phyloP scores from a whole-genome alignment of 2,797 vertebrate species.

The Orestias chungarensis region DNA sequence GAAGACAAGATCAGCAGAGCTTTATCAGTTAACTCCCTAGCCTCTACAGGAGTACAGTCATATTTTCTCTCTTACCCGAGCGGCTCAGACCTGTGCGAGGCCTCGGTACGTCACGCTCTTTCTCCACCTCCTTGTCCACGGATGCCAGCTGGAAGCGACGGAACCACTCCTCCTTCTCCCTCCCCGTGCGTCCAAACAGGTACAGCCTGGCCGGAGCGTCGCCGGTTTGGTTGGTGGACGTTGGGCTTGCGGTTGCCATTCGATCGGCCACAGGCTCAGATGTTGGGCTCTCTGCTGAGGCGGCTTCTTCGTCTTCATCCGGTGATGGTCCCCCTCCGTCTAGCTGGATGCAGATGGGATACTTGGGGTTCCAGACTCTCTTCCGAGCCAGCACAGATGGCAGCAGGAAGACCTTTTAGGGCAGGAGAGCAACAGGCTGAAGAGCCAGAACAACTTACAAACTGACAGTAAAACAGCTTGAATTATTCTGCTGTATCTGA shows the following conservation, averaged over 20 bases:
- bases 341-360: constrained; percentile 88
- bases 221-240: constrained; percentile 16
- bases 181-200: constrained; percentile 88
- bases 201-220: constrained; percentile 74
- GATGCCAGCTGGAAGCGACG: constrained; percentile 80
- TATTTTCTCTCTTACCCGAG: constrained; percentile 76
- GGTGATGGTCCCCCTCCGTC: constrained; percentile 16
- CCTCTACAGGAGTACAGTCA: background rate
- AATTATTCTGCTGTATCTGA: no score
- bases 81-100: constrained; percentile 55
- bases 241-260: constrained; percentile 26
- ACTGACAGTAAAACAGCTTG: background rate
- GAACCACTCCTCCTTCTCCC: constrained; percentile 93
- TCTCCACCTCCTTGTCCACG: constrained; percentile 46
- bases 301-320: constrained; percentile 27
- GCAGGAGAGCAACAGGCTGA: background rate
- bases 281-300: constrained; percentile 8
- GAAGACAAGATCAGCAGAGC: background rate
- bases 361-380: constrained; percentile 91
- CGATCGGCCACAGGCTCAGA: constrained; percentile 35
- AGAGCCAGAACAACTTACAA: background rate
- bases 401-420: constrained; percentile 85
- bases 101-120: constrained; percentile 36
- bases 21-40: background rate
- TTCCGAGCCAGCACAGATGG: constrained; percentile 86